A percentile compares a stretch with the other conserved stretches of the same genome.
phyloP scores from a whole-genome alignment of 2,113 vertebrate species.

The Festucalex cinctus region DNA sequence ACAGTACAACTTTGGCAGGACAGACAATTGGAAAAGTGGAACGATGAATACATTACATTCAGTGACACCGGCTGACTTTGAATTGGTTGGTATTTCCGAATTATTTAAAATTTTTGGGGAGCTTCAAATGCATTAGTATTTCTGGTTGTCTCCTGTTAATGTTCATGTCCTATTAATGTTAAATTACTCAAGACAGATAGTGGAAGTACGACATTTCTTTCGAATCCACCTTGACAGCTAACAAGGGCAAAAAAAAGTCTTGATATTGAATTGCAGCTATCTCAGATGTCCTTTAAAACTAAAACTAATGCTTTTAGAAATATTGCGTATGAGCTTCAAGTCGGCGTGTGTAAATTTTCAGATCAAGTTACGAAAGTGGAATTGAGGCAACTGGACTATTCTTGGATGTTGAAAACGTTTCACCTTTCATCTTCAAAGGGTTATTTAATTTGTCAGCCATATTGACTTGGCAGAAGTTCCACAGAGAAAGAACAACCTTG shows the following conservation, averaged over 20 bases:
- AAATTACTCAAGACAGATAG: neutral
- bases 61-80: neutral
- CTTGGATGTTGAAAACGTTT: neutral
- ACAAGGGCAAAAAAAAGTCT: neutral
- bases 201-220: too few species aligned
- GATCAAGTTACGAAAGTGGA: neutral
- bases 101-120: neutral
- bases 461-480: too few species aligned
- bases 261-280: neutral
- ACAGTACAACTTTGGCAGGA: neutral
- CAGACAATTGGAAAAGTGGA: neutral
- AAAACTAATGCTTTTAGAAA: slow-evolving; percentile 33
- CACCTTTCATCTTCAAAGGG: too few species aligned
- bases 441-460: too few species aligned
- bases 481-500: too few species aligned
- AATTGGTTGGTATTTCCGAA: neutral
- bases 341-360: neutral
- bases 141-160: neutral
- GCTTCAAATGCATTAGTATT: neutral
- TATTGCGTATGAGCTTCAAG: neutral
- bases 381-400: neutral
- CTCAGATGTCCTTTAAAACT: neutral
- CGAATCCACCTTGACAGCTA: too few species aligned
- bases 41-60: neutral
- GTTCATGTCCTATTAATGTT: neutral